phyloP scores from a whole-genome alignment of 37 sponge, comb jelly and placozoan genomes.

The Tethya wilhelma region DNA sequence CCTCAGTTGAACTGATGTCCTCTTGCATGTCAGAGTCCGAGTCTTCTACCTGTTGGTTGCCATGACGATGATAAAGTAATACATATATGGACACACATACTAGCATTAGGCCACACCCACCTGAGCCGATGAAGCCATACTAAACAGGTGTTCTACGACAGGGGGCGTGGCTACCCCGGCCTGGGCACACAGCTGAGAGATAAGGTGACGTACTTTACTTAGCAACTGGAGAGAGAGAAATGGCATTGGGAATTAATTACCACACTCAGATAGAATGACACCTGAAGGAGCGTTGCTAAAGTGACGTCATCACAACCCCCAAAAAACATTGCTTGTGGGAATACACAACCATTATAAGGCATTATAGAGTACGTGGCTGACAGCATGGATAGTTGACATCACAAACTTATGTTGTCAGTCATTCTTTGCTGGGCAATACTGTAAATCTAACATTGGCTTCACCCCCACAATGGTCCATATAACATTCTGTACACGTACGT shows the following conservation, averaged over 20 bases:
- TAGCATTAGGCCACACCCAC: slow-evolving; percentile 17
- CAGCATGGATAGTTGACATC: too few species aligned
- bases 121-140: slow-evolving; percentile 68
- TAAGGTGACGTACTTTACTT: slow-evolving; percentile 60
- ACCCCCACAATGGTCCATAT: too few species aligned
- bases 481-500: not conserved
- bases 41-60: slow-evolving; percentile 37
- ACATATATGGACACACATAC: slow-evolving; percentile 22
- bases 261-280: too few species aligned
- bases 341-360: too few species aligned
- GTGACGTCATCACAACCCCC: too few species aligned
- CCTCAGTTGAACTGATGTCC: slow-evolving; percentile 43
- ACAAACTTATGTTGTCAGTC: too few species aligned
- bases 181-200: slow-evolving; percentile 41
- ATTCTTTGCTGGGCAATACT: too few species aligned
- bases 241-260: too few species aligned
- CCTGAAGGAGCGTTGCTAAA: too few species aligned
- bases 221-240: slow-evolving; percentile 60
- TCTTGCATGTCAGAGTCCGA: slow-evolving; percentile 59
- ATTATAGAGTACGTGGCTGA: too few species aligned
- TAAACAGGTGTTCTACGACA: slow-evolving; percentile 74
- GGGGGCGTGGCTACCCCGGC: slow-evolving; percentile 51
- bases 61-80: not conserved
- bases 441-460: too few species aligned
- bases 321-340: too few species aligned